phyloP scores from a whole-genome alignment of 1,140 invertebrate genomes.

The Drosophila bocki region DNA sequence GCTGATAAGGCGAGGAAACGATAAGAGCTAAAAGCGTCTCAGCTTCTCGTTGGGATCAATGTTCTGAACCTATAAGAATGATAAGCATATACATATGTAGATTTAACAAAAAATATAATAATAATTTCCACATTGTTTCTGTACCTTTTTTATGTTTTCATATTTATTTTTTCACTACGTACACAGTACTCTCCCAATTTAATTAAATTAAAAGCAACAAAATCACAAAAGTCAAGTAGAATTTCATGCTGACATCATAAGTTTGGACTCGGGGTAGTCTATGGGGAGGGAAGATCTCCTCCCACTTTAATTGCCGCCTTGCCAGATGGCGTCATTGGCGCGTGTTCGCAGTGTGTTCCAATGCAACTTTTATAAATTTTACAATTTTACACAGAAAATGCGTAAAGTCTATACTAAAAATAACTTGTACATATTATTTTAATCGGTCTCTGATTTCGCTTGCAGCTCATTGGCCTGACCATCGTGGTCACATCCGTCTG shows the following conservation, averaged over 20 bases:
- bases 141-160: background rate
- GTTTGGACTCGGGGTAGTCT: slow-evolving; percentile 27
- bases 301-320: slow-evolving; percentile 67
- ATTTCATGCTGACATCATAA: slow-evolving; percentile 67
- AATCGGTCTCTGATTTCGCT: slow-evolving; percentile 61
- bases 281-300: slow-evolving; percentile 3
- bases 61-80: slow-evolving; percentile 16
- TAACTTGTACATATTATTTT: slow-evolving; percentile 12
- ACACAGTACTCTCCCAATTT: background rate
- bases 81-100: background rate
- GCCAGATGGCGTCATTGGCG: slow-evolving; percentile 59
- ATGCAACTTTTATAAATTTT: slow-evolving; percentile 15
- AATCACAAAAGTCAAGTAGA: slow-evolving; percentile 10
- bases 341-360: slow-evolving; percentile 16
- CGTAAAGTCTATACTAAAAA: slow-evolving; percentile 5
- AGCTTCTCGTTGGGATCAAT: slow-evolving; percentile 28
- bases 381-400: slow-evolving; percentile 17
- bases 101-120: background rate
- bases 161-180: no score
- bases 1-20: background rate
- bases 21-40: slow-evolving; percentile 5
- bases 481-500: slow-evolving; percentile 90
- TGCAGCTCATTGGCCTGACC: slow-evolving; percentile 90
- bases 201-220: slow-evolving; percentile 40
- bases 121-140: background rate